phyloP scores from a whole-genome alignment of 2,888 invertebrate species.

The Trimorus sp. region DNA sequence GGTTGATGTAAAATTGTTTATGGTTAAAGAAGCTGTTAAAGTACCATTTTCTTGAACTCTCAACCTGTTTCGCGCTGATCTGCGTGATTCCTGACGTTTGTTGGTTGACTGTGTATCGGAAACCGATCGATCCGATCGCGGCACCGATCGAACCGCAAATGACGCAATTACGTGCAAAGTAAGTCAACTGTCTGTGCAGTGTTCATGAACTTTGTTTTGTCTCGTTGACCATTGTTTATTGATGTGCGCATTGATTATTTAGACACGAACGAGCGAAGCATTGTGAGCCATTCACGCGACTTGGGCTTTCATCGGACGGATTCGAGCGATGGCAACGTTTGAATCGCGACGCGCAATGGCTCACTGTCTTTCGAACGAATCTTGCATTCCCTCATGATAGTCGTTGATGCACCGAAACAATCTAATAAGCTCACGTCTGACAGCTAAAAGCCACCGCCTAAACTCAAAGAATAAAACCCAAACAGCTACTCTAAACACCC shows the following conservation, averaged over 20 bases:
- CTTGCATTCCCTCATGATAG: too few species aligned
- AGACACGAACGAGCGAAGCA: neutral
- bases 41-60: too few species aligned
- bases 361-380: neutral
- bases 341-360: neutral
- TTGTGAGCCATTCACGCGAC: conserved; percentile 4
- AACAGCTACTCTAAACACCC: too few species aligned
- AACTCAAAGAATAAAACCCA: too few species aligned
- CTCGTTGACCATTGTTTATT: conserved; percentile 12
- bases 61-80: too few species aligned
- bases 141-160: conserved; percentile 5
- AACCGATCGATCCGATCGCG: conserved; percentile 2
- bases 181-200: neutral
- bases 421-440: too few species aligned
- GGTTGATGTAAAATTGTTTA: too few species aligned
- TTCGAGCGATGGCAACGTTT: neutral
- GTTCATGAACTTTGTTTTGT: conserved; percentile 11
- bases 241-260: conserved; percentile 20
- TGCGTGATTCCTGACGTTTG: conserved; percentile 14
- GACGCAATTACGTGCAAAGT: conserved; percentile 6
- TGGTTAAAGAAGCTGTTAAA: too few species aligned
- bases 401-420: too few species aligned
- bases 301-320: neutral
- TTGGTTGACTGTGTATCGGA: conserved; percentile 16
- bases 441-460: too few species aligned